phyloP scores from a whole-genome alignment of 2,797 vertebrate species.

The Onychomys torridus region DNA sequence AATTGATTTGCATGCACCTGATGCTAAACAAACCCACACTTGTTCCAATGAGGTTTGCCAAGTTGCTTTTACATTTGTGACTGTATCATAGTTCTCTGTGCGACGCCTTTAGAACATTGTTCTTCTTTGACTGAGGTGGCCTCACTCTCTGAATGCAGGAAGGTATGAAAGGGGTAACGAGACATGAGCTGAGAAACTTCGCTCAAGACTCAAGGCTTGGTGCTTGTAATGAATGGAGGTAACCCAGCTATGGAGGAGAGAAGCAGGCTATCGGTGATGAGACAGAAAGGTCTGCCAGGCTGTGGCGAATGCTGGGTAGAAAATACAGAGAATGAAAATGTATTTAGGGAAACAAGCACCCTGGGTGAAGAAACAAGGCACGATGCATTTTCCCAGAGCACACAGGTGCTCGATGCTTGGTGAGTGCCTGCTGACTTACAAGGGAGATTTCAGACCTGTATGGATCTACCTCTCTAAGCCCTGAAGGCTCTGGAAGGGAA shows the following conservation, averaged over 20 bases:
- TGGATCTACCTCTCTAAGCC: background rate
- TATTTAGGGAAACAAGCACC: background rate
- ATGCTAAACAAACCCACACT: background rate
- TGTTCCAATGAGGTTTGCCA: background rate
- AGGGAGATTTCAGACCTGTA: background rate
- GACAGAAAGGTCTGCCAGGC: background rate
- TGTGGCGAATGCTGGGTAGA: background rate
- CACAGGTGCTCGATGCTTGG: background rate
- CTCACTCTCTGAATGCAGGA: conserved; percentile 25
- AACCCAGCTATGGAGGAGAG: rapidly evolving
- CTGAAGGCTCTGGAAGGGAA: background rate
- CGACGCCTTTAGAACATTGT: background rate
- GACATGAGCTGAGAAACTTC: background rate
- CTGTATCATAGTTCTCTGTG: background rate
- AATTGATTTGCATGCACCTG: background rate
- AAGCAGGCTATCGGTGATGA: rapidly evolving
- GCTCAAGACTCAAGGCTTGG: background rate
- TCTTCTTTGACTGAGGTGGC: background rate
- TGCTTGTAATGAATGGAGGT: background rate
- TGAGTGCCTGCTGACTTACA: background rate
- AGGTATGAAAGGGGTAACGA: background rate
- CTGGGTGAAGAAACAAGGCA: background rate
- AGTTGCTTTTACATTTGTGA: background rate
- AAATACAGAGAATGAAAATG: background rate
- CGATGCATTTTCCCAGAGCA: background rate